Percentiles rank a stretch among this genome's conserved stretches.
Conservation (phyloP, 1,140 invertebrate genomes). For the Nephila pilipes region DNA sequence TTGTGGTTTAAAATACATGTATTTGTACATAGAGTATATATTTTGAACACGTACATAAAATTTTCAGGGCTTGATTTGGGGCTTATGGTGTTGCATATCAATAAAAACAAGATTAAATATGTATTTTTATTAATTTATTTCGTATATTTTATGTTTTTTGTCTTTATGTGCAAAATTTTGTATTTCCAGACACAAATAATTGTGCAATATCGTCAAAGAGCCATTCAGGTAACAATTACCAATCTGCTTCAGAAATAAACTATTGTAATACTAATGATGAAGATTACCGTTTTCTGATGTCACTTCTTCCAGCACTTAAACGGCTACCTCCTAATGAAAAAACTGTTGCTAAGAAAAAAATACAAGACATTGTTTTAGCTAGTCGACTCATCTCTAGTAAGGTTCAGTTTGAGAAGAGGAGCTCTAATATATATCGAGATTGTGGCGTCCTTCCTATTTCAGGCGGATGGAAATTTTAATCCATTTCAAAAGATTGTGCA, state of each 20-base stretch:
- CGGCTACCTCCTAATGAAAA: background rate
- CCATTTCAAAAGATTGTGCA: no score
- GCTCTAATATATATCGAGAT: slow-evolving; percentile 12
- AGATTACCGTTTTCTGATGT: background rate
- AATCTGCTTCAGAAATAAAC: no score
- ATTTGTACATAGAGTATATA: no score
- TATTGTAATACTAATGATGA: slow-evolving; percentile 9
- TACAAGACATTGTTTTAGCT: background rate
- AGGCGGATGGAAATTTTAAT: slow-evolving; percentile 24
- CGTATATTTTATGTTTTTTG: no score
- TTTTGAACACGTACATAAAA: no score
- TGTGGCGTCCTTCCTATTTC: slow-evolving; percentile 27
- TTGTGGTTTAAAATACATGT: no score
- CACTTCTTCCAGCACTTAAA: slow-evolving; percentile 13
- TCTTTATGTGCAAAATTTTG: no score
- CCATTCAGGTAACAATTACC: no score
- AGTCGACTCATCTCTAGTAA: background rate
- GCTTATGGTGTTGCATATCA: no score
- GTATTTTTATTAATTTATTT: no score
- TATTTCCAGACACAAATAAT: background rate
- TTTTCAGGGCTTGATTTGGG: no score
- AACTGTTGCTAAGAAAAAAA: background rate
- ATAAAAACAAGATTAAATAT: no score
- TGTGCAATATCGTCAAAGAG: background rate
- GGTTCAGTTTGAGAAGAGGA: background rate